A percentile compares a stretch with the other conserved stretches of the same genome.
Conservation (phyloP, 2,888 invertebrate genomes). For the Yponomeuta sedellus region DNA sequence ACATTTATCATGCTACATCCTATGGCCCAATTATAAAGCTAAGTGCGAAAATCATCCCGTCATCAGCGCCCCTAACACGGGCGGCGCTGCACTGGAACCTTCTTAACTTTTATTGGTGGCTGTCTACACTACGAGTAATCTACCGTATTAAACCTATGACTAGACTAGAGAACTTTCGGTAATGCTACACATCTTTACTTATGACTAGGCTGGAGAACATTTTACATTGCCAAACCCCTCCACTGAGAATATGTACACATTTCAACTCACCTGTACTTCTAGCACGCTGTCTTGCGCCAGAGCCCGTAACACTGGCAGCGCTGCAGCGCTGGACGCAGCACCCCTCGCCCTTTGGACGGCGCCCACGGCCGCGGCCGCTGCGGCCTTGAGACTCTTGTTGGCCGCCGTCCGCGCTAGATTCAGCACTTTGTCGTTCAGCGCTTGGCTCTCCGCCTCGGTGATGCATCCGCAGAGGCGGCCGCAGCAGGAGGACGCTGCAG, state of each 20-base stretch:
- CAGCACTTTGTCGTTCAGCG: slow-evolving; percentile 42
- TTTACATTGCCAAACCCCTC: too few relatives aligned
- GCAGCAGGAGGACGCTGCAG: slow-evolving; percentile 96
- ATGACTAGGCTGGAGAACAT: too few relatives aligned
- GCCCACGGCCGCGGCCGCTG: slow-evolving; percentile 88
- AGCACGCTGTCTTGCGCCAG: slow-evolving; percentile 95
- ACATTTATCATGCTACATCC: too few relatives aligned
- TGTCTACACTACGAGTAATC: slow-evolving; percentile 41
- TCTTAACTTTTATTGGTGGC: slow-evolving; percentile 40
- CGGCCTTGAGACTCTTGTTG: slow-evolving; percentile 41
- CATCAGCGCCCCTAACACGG: slow-evolving; percentile 94
- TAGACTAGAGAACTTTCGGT: too few relatives aligned
- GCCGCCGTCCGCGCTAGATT: slow-evolving; percentile 43
- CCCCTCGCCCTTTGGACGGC: slow-evolving; percentile 97
- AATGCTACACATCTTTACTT: too few relatives aligned
- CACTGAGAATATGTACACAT: too few relatives aligned
- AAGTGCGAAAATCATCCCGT: too few relatives aligned
- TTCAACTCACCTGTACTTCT: slow-evolving; percentile 86
- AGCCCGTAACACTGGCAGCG: slow-evolving; percentile 95
- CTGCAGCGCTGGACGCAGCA: slow-evolving; percentile 96
- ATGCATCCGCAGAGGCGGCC: slow-evolving; percentile 83
- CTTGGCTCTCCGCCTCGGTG: slow-evolving; percentile 51
- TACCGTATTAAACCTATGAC: too few relatives aligned
- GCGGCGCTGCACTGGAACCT: slow-evolving; percentile 92
- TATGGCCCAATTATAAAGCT: too few relatives aligned